Base-by-base conservation (phyloP, 2,113 vertebrate genomes). In the Tympanuchus pallidicinctus region DNA sequence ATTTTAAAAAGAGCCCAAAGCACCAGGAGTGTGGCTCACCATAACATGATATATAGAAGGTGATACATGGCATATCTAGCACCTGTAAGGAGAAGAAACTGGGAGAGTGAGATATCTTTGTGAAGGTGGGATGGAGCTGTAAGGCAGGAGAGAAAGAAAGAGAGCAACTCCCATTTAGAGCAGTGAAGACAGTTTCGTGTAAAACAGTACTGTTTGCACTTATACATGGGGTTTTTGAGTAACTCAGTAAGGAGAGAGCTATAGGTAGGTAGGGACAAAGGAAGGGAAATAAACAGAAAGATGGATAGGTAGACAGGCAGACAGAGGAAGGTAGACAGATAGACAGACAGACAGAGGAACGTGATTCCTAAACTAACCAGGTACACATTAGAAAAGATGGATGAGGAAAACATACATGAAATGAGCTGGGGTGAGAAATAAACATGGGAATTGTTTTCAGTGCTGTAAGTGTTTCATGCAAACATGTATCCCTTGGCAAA, bases 1-100 rank as follows among this genome's bases (percentile, higher is more conserved):
- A 98, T 98, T 98, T 98, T 94, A 95, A 97, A 97, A 97, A 96
- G 96, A 97, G 92, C 93, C 95, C 89, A 93, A 94, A 97, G 94
- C 92, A 86, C 94, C 88, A 78, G 94, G 82, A 97, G 63, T 47
- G 4, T 54, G 90, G 83, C 80, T 92, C 3, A 10, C 88, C 90
- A 13, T 92, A 93, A 94, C 83, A 71, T 93, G 96, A 96, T 94
- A 73, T 92, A 95, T 93, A 81, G 88, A 43, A 93, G 72, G 91
- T 87, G 59, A 61, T 73, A 42, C 15, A 74, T 78, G 76, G 79
- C 81, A 76, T 47, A 94, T 72, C 70, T 72, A 89, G 80, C 84
- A 94, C 93, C 91, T 94, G 86, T 85, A 89, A 85, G 63, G 75
- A 76, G 73, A 74, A 80, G 52, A 88, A 90, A 73, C 30, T 2